Conservation (phyloP, 2,888 invertebrate genomes). For the Brachyopa scutellaris region DNA sequence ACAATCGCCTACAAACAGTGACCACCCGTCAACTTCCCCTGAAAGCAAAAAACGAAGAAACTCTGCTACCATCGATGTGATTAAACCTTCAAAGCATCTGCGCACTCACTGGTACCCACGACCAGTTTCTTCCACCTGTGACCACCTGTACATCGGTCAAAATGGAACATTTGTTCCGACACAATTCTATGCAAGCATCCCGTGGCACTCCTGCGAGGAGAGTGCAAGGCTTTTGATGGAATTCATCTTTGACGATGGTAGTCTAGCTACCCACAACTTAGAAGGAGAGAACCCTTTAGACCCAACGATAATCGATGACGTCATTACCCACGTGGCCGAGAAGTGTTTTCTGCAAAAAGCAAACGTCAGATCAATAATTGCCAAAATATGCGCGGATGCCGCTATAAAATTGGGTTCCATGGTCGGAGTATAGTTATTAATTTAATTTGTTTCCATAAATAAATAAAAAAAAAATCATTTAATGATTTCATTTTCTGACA, state of each 20-base stretch:
- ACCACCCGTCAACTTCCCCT: too few species aligned
- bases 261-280: not conserved
- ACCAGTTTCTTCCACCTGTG: not conserved
- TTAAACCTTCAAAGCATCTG: not conserved
- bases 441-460: too few species aligned
- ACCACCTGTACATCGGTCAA: not conserved
- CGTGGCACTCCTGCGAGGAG: conserved; percentile 4
- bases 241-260: not conserved
- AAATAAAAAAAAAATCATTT: too few species aligned
- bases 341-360: not conserved
- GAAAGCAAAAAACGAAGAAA: too few species aligned
- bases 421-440: too few species aligned
- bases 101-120: not conserved
- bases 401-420: too few species aligned
- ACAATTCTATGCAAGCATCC: conserved; percentile 15
- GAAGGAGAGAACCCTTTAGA: conserved; percentile 3
- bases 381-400: not conserved
- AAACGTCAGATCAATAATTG: not conserved
- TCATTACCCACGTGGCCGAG: not conserved
- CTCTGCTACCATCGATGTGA: too few species aligned
- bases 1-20: too few species aligned
- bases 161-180: conserved; percentile 28
- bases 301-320: not conserved
- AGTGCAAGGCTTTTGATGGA: conserved; percentile 10
- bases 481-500: too few species aligned